Percentiles rank a stretch among this genome's conserved stretches.
Evolutionary conservation across 2,888 invertebrate genomes (phyloP).

Genomic region (Phymatocera aterrima): DNA sequence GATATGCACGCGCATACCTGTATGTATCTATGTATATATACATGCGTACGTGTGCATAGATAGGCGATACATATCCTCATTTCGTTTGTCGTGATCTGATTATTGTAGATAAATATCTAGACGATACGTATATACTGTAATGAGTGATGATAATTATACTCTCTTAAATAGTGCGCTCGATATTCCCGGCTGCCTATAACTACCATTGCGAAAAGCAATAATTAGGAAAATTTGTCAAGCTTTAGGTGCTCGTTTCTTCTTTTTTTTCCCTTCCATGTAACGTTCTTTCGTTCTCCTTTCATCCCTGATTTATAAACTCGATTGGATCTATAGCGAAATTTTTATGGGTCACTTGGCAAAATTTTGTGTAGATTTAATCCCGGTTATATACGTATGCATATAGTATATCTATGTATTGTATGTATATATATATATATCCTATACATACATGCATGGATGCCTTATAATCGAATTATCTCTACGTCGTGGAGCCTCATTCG

Average conservation of each 20-base stretch:
- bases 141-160: not conserved
- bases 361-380: not conserved
- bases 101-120: not conserved
- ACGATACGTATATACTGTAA: not conserved
- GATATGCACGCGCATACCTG: too few relatives aligned
- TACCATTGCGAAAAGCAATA: not conserved
- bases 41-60: too few relatives aligned
- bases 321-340: conserved; percentile 14
- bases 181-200: too few relatives aligned
- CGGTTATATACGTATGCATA: too few relatives aligned
- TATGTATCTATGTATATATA: too few relatives aligned
- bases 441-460: not conserved
- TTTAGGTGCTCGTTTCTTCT: not conserved
- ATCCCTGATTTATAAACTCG: not conserved
- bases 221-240: conserved; percentile 28
- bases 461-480: too few relatives aligned
- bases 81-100: not conserved
- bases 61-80: not conserved
- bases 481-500: too few relatives aligned
- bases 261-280: not conserved
- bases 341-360: conserved; percentile 13
- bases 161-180: too few relatives aligned
- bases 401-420: not conserved
- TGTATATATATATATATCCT: not conserved
- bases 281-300: not conserved